Evolutionary conservation across 30 jellyfish, hydroid and myxozoan species (phyloP), one percentile per base, ranked within the genome.

Genomic region (Catostylus mosaicus): DNA sequence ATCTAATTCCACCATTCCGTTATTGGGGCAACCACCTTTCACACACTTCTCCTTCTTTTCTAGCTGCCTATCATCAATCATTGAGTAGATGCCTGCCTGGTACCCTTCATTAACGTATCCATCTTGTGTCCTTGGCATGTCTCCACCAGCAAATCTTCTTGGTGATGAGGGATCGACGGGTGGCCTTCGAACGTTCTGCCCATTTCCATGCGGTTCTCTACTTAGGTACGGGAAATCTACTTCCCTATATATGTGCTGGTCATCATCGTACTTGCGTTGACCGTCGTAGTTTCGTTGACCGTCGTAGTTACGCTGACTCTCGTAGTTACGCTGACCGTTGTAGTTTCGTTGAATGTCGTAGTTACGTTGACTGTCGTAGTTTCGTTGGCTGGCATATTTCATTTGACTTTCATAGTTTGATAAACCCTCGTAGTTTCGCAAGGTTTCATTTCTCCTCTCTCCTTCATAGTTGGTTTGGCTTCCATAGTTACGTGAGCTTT

Each of bases 11-110:
- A 24, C 35, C 43, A 33, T 31, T 34, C 80, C 86, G 1, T 20
- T 37, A 38, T 57, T 52, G 1, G 45, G 23, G 40, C 92, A 68
- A 40, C 80, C 73, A n/a, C 34, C 74, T 35, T 35, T 30, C 9
- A 69, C 19, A 22, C 92, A 68, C 65, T 50, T 46, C 62, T 30
- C 14, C 29, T 43, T 43, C 50, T 75, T 45, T 14, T 33, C 38
- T 38, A 38, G 33, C 12, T 1, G 74, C 22, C 8, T 45, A 1
- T 19, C 57, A 30, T 38, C 36, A 20, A 48, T 30, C 64, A 35
- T 50, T 19, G 92, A 70, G 60, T 82, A 82, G 34, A 51, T n/a
- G 1, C 92, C 85, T 19, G 72, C 75, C 64, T 68, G 71, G 70
- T 82, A 82, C 8, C 86, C 92, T 20, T 34, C 47, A 45, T 82